Evolutionary conservation across 2,113 vertebrate species (phyloP), one percentile per base, ranked within the genome.

Genomic region (Urocolius indicus): DNA sequence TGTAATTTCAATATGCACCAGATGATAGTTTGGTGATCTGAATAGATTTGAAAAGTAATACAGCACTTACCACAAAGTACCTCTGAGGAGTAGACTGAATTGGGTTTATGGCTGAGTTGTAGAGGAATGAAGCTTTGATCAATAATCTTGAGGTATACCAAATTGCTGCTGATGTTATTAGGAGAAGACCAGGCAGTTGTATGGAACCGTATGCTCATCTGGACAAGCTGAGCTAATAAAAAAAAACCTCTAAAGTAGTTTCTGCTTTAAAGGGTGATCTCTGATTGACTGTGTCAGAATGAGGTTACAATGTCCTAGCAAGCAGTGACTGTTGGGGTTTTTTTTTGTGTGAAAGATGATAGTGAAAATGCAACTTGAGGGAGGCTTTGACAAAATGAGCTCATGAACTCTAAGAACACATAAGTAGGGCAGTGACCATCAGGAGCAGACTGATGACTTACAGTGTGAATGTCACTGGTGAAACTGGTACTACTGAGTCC

Each of bases 1-100:
- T 51, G 8, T 91, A 55, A 93, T 93, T 93, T 96, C 86, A 93
- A 93, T 95, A 83, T 81, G 97, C n/a, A 89, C 75, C 85, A 95
- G 89, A 82, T 92, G 80, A 81, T 43, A 77, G 24, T 49, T 46
- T 66, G 30, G 75, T 87, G 29, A 87, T 93, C 67, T 0, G 0
- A 61, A 65, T 52, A 79, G 34, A 23, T 73, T 82, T 82, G 74
- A 76, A 84, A 91, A 94, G 61, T 84, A 63, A 5, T 55, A 27
- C 9, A 46, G 13, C 54, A 54, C 80, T 90, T 92, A 79, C 62
- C 71, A 68, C 61, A 63, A 84, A 87, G 18, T 72, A 38, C 38
- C 89, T 67, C 29, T n/a, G 34, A 74, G 49, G 36, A 85, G 43
- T 88, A 34, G 59, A 76, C 32, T 61, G 21, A 80, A 57, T 26